These are phyloP conservation scores for Drosophila repletoides DNA, from an alignment of 1,140 invertebrate genomes.

Conservation along the genomic window DNA sequence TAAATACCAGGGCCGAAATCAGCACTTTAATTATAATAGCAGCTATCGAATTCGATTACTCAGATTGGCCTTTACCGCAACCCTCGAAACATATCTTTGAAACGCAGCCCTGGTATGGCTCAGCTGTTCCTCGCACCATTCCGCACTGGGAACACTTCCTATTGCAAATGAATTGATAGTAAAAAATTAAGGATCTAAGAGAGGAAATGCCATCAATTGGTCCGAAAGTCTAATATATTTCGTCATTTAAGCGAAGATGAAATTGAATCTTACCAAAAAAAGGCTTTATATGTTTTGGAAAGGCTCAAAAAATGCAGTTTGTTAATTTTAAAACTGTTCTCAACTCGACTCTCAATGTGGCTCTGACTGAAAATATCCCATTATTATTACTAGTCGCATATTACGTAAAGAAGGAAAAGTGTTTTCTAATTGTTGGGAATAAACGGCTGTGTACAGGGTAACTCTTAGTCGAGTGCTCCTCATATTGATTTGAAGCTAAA, in stretches of 20 bases:
- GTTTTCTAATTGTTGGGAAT: too few species aligned
- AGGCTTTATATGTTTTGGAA: neutral
- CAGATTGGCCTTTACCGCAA: neutral
- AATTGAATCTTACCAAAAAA: neutral
- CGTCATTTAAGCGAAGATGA: neutral
- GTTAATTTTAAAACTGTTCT: neutral
- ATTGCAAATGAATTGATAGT: neutral
- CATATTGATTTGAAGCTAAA: too few species aligned
- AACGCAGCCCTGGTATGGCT: neutral
- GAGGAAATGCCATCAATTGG: too few species aligned
- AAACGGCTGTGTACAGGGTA: too few species aligned
- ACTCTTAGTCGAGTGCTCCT: too few species aligned
- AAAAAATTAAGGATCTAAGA: too few species aligned
- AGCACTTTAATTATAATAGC: neutral
- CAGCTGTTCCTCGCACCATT: neutral
- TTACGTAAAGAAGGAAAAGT: too few species aligned
- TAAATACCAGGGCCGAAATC: too few species aligned
- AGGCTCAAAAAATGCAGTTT: neutral
- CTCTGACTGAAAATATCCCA: too few species aligned
- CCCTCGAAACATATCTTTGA: neutral
- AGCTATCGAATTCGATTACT: neutral
- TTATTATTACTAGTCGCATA: too few species aligned
- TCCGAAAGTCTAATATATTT: neutral
- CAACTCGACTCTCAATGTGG: too few species aligned
- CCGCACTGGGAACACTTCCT: neutral